Base-by-base conservation (phyloP, 1,140 invertebrate genomes). In the Oreohelix idahoensis region DNA sequence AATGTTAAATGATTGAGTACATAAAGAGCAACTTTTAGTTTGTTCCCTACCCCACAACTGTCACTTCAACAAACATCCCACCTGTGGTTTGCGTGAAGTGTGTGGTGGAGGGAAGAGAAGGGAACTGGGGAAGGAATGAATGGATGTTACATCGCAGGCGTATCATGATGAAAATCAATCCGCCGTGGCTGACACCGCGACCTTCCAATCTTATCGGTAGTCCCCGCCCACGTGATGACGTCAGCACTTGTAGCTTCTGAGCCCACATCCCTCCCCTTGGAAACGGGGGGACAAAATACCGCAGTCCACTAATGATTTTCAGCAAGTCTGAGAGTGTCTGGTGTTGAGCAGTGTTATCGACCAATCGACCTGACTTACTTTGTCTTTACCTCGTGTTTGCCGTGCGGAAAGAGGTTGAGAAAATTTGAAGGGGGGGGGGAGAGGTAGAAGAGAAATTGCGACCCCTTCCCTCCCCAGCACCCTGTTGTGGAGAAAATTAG, bases 141-240 rank as follows among this genome's bases (percentile, higher is more conserved):
- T 58, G 8, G 51, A 58, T 20, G 51, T 58, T 45, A 8, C 42
- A 10, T 58, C 51, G 2, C 51, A 45, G 38, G 23, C 71, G 38
- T 74, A 45, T 74, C 10, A n/a, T 35, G 1, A 11, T 42, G n/a
- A 76, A 76, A 76, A 76, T 76, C 74, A 53, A 53, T 76, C 49
- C 29, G 32, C n/a, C 1, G 23, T 45, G 74, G 39, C 74, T 76
- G 74, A 76, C 74, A 76, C 74, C 45, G 32, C 74, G 45, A 76
- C 74, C 74, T 76, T 76, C 74, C 74, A 76, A 53, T 76, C 74
- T 53, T 76, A 51, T 35, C 32, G n/a, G 35, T 76, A 76, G 45
- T n/a, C 45, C 45, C 74, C 74, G 74, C 74, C 74, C 74, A 76
- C 42, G 2, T 29, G 10, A 66, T 76, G 74, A 76, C 74, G 39